A percentile compares a stretch with the other conserved stretches of the same genome.
phyloP scores from a whole-genome alignment of 2,888 invertebrate genomes.

The Drosophila paranaensis region DNA sequence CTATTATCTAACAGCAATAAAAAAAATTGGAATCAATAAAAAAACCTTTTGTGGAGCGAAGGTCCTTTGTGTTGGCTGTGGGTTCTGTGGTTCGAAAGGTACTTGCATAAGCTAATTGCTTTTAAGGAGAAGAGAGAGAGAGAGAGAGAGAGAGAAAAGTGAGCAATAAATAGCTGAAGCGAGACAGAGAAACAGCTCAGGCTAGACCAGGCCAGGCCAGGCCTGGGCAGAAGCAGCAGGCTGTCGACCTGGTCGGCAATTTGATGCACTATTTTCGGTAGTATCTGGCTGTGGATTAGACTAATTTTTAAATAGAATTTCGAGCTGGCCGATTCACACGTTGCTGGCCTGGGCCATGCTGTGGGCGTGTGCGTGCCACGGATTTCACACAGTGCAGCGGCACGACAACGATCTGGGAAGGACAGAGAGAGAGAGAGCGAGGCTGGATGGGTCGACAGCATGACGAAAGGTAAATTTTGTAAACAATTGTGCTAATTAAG shows the following conservation, averaged over 20 bases:
- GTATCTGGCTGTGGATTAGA: slow-evolving; percentile 64
- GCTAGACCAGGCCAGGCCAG: not conserved
- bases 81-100: slow-evolving; percentile 63
- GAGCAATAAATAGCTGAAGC: not conserved
- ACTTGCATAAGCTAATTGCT: slow-evolving; percentile 54
- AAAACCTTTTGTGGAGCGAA: slow-evolving; percentile 44
- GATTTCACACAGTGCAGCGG: slow-evolving; percentile 56
- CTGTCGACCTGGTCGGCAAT: not conserved
- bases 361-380: slow-evolving; percentile 77
- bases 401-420: not conserved
- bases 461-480: slow-evolving; percentile 82
- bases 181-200: not conserved
- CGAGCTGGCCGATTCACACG: slow-evolving; percentile 59
- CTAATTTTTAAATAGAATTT: slow-evolving; percentile 81
- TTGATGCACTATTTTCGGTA: slow-evolving; percentile 43
- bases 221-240: not conserved
- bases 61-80: slow-evolving; percentile 46
- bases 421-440: not conserved
- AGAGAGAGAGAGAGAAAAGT: not conserved
- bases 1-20: slow-evolving; percentile 21
- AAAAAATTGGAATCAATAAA: slow-evolving; percentile 38
- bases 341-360: slow-evolving; percentile 41
- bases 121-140: slow-evolving; percentile 20
- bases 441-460: slow-evolving; percentile 40
- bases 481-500: slow-evolving; percentile 83